Percentiles rank a stretch among this genome's conserved stretches.
phyloP scores from a whole-genome alignment of 2,888 invertebrate species.

The Onthophagus sagittarius region DNA sequence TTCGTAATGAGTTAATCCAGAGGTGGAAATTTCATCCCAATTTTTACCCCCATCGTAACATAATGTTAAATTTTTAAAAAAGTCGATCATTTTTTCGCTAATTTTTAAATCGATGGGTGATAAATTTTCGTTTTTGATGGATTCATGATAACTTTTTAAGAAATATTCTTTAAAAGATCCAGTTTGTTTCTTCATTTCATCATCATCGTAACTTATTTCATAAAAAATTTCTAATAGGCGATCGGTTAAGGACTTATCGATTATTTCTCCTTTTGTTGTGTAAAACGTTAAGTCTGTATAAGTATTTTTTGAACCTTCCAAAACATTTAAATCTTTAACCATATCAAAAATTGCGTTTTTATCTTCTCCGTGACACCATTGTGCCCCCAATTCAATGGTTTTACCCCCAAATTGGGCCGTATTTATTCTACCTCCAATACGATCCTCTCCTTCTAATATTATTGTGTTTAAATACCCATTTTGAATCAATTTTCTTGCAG shows the following conservation, averaged over 20 bases:
- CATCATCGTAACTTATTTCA: constrained; percentile 34
- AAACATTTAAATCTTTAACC: constrained; percentile 39
- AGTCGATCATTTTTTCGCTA: constrained; percentile 37
- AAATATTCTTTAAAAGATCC: constrained; percentile 42
- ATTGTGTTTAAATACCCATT: constrained; percentile 50
- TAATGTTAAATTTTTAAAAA: constrained; percentile 40
- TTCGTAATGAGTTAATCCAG: constrained; percentile 60
- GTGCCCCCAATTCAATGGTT: constrained; percentile 41
- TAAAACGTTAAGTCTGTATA: constrained; percentile 39
- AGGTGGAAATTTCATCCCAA: constrained; percentile 65
- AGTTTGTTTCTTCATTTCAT: constrained; percentile 28
- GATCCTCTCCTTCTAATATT: constrained; percentile 47
- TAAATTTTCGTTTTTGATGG: background rate
- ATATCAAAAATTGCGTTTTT: constrained; percentile 43
- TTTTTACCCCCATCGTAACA: constrained; percentile 58
- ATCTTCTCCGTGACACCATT: constrained; percentile 47
- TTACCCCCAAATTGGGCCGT: constrained; percentile 30
- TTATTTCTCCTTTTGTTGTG: constrained; percentile 35
- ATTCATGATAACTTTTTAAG: constrained; percentile 34
- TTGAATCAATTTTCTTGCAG: constrained; percentile 50
- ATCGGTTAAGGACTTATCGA: constrained; percentile 38
- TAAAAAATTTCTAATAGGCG: constrained; percentile 33
- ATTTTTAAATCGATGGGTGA: constrained; percentile 25
- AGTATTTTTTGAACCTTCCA: constrained; percentile 46
- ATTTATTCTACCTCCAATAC: constrained; percentile 43